Conservation (phyloP, 1,140 invertebrate genomes). For the Zaprionus camerounensis region DNA sequence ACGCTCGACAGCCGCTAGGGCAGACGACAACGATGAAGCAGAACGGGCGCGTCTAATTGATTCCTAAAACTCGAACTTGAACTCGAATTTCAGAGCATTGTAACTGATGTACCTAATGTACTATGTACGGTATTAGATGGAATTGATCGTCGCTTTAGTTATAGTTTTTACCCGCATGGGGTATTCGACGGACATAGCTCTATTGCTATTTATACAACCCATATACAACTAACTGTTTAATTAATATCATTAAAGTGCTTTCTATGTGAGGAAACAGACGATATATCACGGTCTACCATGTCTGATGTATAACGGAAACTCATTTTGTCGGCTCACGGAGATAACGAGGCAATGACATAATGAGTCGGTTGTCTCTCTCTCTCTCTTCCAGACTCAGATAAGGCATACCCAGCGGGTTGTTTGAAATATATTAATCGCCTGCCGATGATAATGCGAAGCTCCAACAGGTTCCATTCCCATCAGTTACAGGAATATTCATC, state of each 20-base stretch:
- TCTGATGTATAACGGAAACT: constrained; percentile 4
- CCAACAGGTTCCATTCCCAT: background rate
- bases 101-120: constrained; percentile 68
- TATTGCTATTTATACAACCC: constrained; percentile 50
- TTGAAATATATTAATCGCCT: constrained; percentile 2
- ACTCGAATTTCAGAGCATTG: constrained; percentile 21
- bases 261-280: constrained; percentile 24
- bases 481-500: background rate
- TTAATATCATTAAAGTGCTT: constrained; percentile 39
- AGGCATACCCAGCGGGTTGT: background rate
- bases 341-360: background rate
- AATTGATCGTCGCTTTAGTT: constrained; percentile 61
- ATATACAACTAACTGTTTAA: constrained; percentile 54
- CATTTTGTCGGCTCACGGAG: background rate
- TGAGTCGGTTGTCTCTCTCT: background rate
- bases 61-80: constrained; percentile 35
- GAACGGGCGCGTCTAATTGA: constrained; percentile 64
- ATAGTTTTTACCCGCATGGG: background rate
- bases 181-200: background rate
- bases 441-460: background rate
- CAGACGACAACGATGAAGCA: constrained; percentile 5
- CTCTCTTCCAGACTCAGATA: background rate
- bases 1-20: background rate
- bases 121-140: constrained; percentile 58
- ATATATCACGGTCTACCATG: background rate